phyloP scores from a whole-genome alignment of 2,797 vertebrate genomes.

The Sebastes taczanowskii region DNA sequence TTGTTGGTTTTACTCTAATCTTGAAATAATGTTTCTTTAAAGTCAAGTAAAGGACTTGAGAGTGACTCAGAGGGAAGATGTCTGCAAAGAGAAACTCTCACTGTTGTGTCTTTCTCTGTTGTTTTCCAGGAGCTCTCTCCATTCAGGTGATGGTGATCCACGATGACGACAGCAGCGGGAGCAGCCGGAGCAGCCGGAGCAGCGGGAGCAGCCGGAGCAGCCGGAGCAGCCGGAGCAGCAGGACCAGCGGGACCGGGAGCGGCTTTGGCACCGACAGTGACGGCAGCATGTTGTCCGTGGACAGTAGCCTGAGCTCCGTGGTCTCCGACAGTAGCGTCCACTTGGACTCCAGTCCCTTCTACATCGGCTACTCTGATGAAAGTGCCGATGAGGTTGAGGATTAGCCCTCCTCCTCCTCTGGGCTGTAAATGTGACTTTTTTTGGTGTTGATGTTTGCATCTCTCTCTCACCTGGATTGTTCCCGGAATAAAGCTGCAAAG shows the following conservation, averaged over 20 bases:
- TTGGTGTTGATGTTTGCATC: not conserved
- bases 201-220: not conserved
- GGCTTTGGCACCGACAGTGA: constrained; percentile 6
- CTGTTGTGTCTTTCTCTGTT: not conserved
- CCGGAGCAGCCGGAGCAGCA: not conserved
- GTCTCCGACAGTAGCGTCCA: constrained; percentile 63
- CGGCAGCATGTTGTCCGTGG: constrained; percentile 54
- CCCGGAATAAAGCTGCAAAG: not conserved
- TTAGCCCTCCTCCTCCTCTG: constrained; percentile 8
- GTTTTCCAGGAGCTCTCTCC: constrained; percentile 28
- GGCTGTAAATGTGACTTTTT: constrained; percentile 7
- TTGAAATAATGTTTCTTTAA: not conserved
- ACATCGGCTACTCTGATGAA: constrained; percentile 33
- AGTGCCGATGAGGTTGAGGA: constrained; percentile 41
- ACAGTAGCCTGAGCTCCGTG: constrained; percentile 62
- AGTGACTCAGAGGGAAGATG: not conserved
- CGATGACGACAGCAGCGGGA: constrained; percentile 60
- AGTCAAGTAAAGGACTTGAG: not conserved
- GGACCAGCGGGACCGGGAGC: not conserved
- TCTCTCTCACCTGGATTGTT: not conserved
- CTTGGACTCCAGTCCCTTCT: constrained; percentile 36
- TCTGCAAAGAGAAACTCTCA: not conserved
- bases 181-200: constrained; percentile 43
- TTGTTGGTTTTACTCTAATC: not conserved
- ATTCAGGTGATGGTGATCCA: constrained; percentile 68